phyloP scores from a whole-genome alignment of 2,797 vertebrate species.

The Choloepus didactylus region DNA sequence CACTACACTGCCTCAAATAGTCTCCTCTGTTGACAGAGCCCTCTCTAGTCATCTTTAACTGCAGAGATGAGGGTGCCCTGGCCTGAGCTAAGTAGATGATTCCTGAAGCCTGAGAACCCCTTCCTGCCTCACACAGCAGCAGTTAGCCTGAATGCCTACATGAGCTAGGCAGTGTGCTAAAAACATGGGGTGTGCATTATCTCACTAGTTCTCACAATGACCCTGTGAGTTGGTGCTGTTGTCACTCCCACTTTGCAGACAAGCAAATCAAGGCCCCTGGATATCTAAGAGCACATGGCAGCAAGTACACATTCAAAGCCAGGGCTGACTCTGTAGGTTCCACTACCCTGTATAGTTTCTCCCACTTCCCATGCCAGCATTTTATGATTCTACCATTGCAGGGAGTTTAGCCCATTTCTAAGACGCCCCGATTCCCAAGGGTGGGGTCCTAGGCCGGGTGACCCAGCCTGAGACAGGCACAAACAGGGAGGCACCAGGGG shows the following conservation, averaged over 20 bases:
- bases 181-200: accelerated
- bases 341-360: not conserved
- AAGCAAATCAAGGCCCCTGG: not conserved
- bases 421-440: not conserved
- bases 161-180: not conserved
- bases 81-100: not conserved
- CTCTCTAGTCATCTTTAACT: not conserved
- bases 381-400: not conserved
- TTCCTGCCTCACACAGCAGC: not conserved
- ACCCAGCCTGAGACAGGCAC: slow-evolving; percentile 42
- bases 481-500: slow-evolving; percentile 60
- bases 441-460: not conserved
- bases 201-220: not conserved
- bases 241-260: not conserved
- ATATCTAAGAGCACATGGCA: not conserved
- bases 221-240: not conserved
- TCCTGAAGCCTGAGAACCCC: not conserved
- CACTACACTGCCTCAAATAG: not conserved
- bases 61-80: not conserved
- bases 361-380: not conserved
- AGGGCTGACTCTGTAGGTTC: not conserved
- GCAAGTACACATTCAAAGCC: not conserved
- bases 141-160: accelerated
- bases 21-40: not conserved
- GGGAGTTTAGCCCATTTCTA: not conserved